A percentile compares a stretch with the other conserved stretches of the same genome.
Conservation (phyloP, 2,113 vertebrate genomes). For the Dermatemys mawii region DNA sequence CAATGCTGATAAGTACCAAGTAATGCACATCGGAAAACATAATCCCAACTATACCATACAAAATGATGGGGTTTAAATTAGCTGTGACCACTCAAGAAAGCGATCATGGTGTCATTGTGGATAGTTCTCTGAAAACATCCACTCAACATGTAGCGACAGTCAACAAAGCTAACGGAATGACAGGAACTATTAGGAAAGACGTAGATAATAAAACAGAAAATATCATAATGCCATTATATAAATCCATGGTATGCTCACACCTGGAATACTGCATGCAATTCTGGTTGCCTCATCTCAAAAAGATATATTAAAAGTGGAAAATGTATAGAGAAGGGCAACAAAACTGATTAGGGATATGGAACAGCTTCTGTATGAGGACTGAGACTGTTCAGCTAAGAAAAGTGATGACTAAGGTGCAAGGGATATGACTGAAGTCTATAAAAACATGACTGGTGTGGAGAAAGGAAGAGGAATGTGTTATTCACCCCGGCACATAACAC, state of each 20-base stretch:
- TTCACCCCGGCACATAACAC: background rate
- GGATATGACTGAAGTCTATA: background rate
- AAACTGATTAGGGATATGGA: background rate
- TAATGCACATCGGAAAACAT: background rate
- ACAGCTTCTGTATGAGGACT: background rate
- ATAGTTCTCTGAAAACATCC: background rate
- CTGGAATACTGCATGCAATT: background rate
- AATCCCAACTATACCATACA: background rate
- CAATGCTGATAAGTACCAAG: background rate
- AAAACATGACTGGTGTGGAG: background rate
- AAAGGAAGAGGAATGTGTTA: background rate
- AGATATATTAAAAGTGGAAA: background rate
- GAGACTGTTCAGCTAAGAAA: background rate
- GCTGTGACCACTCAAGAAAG: background rate
- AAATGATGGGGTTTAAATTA: background rate
- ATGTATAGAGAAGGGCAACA: background rate
- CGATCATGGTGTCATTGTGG: background rate
- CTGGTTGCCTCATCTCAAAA: background rate
- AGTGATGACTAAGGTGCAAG: background rate
- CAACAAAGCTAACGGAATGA: background rate
- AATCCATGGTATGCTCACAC: background rate
- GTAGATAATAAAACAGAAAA: background rate
- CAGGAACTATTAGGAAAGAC: background rate
- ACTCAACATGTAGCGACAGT: background rate
- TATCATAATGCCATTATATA: background rate